Base-by-base conservation (phyloP, 2,797 vertebrate species). In the Centropyge bicolor region DNA sequence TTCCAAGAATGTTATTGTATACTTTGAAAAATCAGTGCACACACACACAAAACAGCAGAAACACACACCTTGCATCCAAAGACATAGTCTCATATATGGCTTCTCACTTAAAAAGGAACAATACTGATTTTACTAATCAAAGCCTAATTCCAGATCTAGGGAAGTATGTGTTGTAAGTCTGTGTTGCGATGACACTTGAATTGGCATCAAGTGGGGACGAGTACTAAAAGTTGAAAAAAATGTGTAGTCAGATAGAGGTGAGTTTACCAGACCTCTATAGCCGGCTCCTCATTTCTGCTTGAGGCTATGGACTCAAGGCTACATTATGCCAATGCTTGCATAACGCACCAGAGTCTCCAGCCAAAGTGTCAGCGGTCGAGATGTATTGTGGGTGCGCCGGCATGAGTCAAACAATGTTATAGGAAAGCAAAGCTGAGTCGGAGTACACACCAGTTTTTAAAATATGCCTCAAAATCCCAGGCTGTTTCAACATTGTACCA, bases 1-100 rank as follows among this genome's bases (percentile, higher is more conserved):
- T 85, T 89, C 76, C 24, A 82, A 79, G 80, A 86, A 82, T 54
- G 54, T 84, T 71, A 31, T 78, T 67, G 75, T 62, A 49, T 78
- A 86, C 73, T 61, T 41, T 55, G 13, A 80, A 80, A 81, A 69
- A 68, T 81, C 57, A 51, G 36, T 14, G 10, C 27, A 35, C 70
- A 69, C 62, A 54, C 17, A 64, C 43, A 73, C 51, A 20, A n/a
- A n/a, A 45, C 45, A 40, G 4, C 52, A 52, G n/a, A 24, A 10
- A 24, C n/a, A 52, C 22, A 52, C n/a, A 40, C 6, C 6, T 12
- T 59, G 1, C n/a, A 19, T 64, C 35, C 20, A 59, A 19, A 46
- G 20, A 3, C 20, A n/a, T 16, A 41, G 13, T 31, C n/a, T 62
- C 38, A 36, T 24, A 6, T 22, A 16, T 8, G 48, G 38, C 62